Percentiles rank a stretch among this genome's conserved stretches.
Evolutionary conservation across 2,888 invertebrate genomes (phyloP).

Genomic region (Drosophila ustulata): DNA sequence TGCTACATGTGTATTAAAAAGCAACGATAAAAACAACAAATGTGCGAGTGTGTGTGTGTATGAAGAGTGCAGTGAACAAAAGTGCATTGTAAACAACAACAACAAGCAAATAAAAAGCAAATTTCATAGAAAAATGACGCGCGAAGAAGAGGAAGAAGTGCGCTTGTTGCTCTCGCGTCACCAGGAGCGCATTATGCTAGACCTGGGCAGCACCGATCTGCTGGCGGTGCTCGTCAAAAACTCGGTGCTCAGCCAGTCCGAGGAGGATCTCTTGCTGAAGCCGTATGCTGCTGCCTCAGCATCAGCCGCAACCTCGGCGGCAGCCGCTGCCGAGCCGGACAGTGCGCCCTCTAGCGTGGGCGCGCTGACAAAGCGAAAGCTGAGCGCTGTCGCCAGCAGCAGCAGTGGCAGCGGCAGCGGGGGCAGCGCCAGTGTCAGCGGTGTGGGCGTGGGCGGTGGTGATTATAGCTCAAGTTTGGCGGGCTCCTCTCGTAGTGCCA

Average conservation of each 20-base stretch:
- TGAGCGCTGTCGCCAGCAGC: constrained; percentile 79
- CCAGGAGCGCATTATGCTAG: constrained; percentile 87
- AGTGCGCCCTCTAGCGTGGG: constrained; percentile 77
- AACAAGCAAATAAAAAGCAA: constrained; percentile 14
- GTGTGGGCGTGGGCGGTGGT: constrained; percentile 54
- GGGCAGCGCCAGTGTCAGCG: constrained; percentile 49
- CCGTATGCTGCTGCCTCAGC: constrained; percentile 57
- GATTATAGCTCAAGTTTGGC: constrained; percentile 67
- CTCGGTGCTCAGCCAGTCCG: constrained; percentile 87
- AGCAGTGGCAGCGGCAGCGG: constrained; percentile 62
- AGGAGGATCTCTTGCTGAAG: constrained; percentile 86
- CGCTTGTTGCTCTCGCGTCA: constrained; percentile 88
- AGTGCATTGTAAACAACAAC: constrained; percentile 47
- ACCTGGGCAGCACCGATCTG: constrained; percentile 88
- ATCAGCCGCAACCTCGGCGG: constrained; percentile 32
- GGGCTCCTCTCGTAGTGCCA: constrained; percentile 80
- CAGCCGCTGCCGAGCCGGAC: constrained; percentile 40
- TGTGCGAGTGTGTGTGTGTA: constrained; percentile 19
- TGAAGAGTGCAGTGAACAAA: constrained; percentile 36
- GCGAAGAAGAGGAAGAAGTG: constrained; percentile 85
- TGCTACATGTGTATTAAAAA: constrained; percentile 11
- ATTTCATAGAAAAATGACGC: constrained; percentile 76
- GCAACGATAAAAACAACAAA: constrained; percentile 37
- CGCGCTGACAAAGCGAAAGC: constrained; percentile 76
- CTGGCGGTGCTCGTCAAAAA: constrained; percentile 88